A percentile compares a stretch with the other conserved stretches of the same genome.
Conservation (phyloP, 2,113 vertebrate species). For the Aptenodytes forsteri region DNA sequence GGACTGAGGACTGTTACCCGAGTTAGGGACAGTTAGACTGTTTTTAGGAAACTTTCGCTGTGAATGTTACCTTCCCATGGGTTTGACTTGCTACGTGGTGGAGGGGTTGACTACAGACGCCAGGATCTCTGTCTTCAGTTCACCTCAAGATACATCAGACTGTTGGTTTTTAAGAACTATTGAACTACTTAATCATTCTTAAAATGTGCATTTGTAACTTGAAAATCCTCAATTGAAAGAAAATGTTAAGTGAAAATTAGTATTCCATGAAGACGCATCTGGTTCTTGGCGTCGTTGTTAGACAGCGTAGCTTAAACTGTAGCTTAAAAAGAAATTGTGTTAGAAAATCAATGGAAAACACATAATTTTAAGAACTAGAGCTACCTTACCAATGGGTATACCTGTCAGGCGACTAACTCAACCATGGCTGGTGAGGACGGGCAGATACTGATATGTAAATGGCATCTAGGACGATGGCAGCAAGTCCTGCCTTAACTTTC, state of each 20-base stretch:
- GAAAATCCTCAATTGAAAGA: neutral
- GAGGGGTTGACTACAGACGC: neutral
- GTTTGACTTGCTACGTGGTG: fast-evolving
- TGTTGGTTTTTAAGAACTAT: neutral
- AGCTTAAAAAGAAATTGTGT: neutral
- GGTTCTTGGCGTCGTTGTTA: neutral
- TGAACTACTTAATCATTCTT: neutral
- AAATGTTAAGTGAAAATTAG: neutral
- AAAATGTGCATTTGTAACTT: neutral
- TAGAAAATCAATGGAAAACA: neutral
- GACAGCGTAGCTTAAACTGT: neutral
- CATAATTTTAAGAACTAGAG: neutral
- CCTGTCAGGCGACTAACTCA: neutral
- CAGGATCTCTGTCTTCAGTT: neutral
- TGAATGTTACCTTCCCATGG: neutral
- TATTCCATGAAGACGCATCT: neutral
- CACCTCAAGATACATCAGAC: neutral
- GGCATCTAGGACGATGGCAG: no score
- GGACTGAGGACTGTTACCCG: neutral
- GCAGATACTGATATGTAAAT: neutral
- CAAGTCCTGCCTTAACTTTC: neutral
- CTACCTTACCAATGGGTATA: neutral
- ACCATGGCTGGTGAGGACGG: neutral
- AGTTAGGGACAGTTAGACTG: neutral
- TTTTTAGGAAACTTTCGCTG: neutral